These are phyloP conservation scores for Drosophila demipolita DNA, from an alignment of 2,888 invertebrate genomes.

Conservation along the genomic window DNA sequence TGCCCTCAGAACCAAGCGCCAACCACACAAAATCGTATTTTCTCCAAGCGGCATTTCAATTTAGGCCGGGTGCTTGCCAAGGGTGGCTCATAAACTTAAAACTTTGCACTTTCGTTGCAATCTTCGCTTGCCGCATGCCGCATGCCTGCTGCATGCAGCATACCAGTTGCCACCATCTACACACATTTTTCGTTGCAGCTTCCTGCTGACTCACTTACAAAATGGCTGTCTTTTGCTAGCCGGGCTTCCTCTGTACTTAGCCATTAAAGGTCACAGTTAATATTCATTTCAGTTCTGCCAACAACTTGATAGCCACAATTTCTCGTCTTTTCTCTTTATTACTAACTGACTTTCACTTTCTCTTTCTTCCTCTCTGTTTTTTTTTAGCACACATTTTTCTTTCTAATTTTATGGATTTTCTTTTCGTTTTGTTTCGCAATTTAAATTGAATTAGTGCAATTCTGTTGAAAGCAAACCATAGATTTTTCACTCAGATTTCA, in stretches of 20 bases:
- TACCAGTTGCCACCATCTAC: slow-evolving; percentile 23
- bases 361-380: background rate
- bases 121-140: slow-evolving; percentile 11
- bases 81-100: slow-evolving; percentile 48
- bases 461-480: slow-evolving; percentile 27
- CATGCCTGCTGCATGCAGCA: background rate
- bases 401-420: slow-evolving; percentile 31
- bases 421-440: slow-evolving; percentile 41
- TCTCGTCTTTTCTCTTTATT: slow-evolving; percentile 11
- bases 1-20: background rate
- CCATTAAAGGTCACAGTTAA: slow-evolving; percentile 79
- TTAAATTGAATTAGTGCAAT: slow-evolving; percentile 65
- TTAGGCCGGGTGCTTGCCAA: slow-evolving; percentile 51
- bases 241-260: slow-evolving; percentile 47
- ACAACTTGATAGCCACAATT: slow-evolving; percentile 58
- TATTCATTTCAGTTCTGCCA: slow-evolving; percentile 73
- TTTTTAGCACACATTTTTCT: slow-evolving; percentile 25
- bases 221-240: slow-evolving; percentile 44
- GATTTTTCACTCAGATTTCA: background rate
- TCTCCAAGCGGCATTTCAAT: slow-evolving; percentile 46
- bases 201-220: slow-evolving; percentile 60
- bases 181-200: slow-evolving; percentile 47
- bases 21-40: background rate
- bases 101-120: slow-evolving; percentile 58
- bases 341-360: background rate